Conservation (phyloP, 2,888 invertebrate species). For the Dyspetes luteomarginatus region DNA sequence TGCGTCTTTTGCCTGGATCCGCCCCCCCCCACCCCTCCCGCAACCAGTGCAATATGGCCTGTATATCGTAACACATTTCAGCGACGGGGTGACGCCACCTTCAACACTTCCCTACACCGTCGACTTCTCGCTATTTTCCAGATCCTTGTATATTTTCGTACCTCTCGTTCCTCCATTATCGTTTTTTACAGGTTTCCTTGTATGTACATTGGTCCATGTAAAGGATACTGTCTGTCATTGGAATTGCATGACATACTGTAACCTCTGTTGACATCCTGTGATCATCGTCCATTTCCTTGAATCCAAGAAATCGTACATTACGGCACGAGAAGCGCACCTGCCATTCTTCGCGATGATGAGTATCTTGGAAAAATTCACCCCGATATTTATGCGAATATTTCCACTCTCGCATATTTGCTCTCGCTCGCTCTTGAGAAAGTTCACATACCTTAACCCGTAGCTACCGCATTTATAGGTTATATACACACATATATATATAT, state of each 20-base stretch:
- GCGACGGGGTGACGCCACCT: conserved; percentile 19
- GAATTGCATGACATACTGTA: background rate
- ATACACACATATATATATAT: too few species aligned
- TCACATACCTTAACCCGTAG: conserved; percentile 14
- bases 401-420: conserved; percentile 23
- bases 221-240: background rate
- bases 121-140: background rate
- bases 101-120: background rate
- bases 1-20: conserved; percentile 38
- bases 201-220: background rate
- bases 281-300: background rate
- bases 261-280: background rate
- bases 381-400: conserved; percentile 27
- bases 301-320: background rate
- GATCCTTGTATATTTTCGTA: conserved; percentile 6
- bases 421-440: conserved; percentile 24
- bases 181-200: background rate
- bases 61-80: conserved; percentile 34
- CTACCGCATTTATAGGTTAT: too few species aligned
- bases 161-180: background rate
- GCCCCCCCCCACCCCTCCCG: conserved; percentile 17
- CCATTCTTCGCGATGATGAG: background rate
- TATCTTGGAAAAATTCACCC: conserved; percentile 11
- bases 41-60: conserved; percentile 9
- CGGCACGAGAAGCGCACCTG: background rate